phyloP scores from a whole-genome alignment of 2,797 vertebrate species.

The Gymnopithys bicolor region DNA sequence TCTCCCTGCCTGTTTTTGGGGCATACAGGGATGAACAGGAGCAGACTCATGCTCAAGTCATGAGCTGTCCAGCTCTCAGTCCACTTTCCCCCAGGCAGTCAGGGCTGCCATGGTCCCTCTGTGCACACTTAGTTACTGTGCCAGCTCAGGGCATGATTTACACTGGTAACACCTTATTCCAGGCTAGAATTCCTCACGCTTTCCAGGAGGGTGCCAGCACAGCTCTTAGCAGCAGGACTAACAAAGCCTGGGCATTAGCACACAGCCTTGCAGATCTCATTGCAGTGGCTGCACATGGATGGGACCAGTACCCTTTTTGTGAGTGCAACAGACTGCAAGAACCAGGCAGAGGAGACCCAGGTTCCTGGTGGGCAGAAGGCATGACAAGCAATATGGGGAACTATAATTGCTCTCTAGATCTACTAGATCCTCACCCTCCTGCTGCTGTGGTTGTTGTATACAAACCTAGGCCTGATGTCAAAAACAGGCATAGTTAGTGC shows the following conservation, averaged over 20 bases:
- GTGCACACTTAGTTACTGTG: background rate
- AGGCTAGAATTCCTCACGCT: background rate
- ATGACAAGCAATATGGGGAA: accelerated
- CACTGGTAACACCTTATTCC: background rate
- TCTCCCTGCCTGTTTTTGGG: background rate
- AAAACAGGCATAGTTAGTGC: background rate
- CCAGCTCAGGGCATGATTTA: background rate
- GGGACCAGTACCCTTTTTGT: background rate
- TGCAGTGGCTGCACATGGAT: accelerated
- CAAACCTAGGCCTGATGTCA: background rate
- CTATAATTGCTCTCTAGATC: background rate
- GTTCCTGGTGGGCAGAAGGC: background rate
- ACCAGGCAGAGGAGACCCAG: accelerated
- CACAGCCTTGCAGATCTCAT: background rate
- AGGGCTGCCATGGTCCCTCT: background rate
- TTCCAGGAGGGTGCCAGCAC: background rate
- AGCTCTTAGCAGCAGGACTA: background rate
- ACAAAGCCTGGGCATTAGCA: background rate
- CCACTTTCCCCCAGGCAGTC: background rate
- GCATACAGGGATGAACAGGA: accelerated
- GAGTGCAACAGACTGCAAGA: background rate
- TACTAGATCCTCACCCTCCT: background rate
- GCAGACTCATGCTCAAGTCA: background rate
- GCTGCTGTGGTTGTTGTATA: background rate
- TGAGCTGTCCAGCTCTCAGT: background rate